Conservation (phyloP, 2,797 vertebrate genomes). For the Notamacropus eugenii region DNA sequence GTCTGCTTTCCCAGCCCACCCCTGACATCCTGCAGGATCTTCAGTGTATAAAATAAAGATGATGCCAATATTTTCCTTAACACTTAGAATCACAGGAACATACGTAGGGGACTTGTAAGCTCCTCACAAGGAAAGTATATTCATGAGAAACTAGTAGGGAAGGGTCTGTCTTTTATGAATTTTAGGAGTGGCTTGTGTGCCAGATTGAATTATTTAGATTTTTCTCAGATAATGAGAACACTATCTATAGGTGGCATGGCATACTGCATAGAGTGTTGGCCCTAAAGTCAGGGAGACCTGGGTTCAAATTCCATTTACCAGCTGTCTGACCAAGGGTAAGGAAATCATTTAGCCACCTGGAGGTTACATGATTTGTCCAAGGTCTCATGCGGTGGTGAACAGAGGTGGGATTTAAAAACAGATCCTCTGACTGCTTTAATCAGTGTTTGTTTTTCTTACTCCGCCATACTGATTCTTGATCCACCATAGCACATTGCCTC, state of each 20-base stretch:
- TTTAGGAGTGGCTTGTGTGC: not conserved
- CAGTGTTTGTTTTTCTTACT: not conserved
- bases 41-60: not conserved
- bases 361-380: not conserved
- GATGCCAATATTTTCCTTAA: not conserved
- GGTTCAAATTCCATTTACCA: not conserved
- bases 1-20: not conserved
- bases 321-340: not conserved
- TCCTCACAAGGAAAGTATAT: constrained; percentile 4
- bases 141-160: not conserved
- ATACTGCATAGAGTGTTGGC: not conserved
- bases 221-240: not conserved
- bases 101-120: not conserved
- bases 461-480: not conserved
- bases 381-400: not conserved
- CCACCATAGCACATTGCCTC: not conserved
- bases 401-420: not conserved
- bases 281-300: not conserved
- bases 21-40: not conserved
- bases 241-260: not conserved
- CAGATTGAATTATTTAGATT: not conserved
- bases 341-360: not conserved
- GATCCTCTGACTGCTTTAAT: not conserved
- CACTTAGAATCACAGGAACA: not conserved
- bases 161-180: not conserved